These are phyloP conservation scores for Cardinalis cardinalis DNA, from an alignment of 2,113 vertebrate species.

Conservation along the genomic window DNA sequence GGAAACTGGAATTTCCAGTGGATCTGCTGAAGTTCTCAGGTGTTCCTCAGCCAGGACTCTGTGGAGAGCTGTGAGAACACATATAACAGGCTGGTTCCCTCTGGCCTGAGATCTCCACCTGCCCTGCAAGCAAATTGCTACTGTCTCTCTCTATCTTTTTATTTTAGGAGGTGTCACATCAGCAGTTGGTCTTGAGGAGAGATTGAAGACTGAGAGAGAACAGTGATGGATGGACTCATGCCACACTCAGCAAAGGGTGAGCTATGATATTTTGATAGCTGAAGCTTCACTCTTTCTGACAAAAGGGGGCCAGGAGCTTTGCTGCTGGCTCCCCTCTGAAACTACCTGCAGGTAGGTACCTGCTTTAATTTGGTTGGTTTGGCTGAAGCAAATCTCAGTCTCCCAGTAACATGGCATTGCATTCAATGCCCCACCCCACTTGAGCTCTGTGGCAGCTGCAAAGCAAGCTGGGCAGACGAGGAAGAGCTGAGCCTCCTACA, in stretches of 20 bases:
- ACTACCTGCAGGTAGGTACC: background rate
- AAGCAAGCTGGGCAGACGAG: background rate
- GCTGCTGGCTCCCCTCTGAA: background rate
- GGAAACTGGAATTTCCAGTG: background rate
- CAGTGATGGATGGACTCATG: background rate
- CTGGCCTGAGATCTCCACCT: background rate
- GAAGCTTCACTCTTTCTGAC: background rate
- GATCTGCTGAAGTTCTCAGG: background rate
- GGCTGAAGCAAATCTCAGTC: background rate
- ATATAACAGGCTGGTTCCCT: background rate
- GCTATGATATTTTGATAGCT: background rate
- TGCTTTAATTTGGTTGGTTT: background rate
- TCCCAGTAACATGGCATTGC: rapidly evolving
- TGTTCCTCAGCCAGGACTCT: background rate
- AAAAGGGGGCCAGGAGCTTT: background rate
- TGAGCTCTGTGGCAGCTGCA: rapidly evolving
- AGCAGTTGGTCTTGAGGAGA: background rate
- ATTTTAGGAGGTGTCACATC: background rate
- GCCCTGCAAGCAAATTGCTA: background rate
- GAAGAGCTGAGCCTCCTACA: background rate
- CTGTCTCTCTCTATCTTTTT: background rate
- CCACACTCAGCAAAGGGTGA: background rate
- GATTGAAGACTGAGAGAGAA: background rate
- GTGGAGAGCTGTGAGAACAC: background rate
- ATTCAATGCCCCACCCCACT: rapidly evolving